Conservation (phyloP, 2,888 invertebrate species). For the Mystacides longicornis region DNA sequence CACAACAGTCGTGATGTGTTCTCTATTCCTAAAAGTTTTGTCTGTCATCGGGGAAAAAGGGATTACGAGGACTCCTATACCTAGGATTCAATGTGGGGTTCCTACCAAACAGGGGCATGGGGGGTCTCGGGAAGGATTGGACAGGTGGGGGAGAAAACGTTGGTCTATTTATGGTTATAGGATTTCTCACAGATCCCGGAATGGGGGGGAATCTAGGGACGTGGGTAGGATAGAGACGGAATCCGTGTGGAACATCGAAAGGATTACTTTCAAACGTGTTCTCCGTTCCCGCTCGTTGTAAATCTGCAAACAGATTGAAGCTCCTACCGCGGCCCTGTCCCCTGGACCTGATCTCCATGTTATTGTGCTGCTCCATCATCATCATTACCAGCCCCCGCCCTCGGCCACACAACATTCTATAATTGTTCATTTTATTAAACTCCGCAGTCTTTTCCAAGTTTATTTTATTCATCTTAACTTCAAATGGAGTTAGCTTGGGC, state of each 20-base stretch:
- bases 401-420: constrained; percentile 2
- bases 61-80: not conserved
- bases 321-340: not conserved
- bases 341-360: not conserved
- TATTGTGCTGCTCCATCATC: not conserved
- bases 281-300: not conserved
- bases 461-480: constrained; percentile 36
- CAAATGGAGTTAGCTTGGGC: constrained; percentile 31
- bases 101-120: not conserved
- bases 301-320: not conserved
- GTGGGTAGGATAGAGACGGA: not conserved
- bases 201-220: not conserved
- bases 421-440: constrained; percentile 33
- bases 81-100: not conserved
- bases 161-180: not conserved
- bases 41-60: not conserved
- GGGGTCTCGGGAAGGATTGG: not conserved
- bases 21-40: not conserved
- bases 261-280: not conserved
- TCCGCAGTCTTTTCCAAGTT: constrained; percentile 41
- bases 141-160: not conserved
- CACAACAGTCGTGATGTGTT: no score
- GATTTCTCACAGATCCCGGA: not conserved
- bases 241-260: not conserved
- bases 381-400: constrained; percentile 4